Conservation (phyloP, 2,888 invertebrate genomes). For the Cephus nigrinus region DNA sequence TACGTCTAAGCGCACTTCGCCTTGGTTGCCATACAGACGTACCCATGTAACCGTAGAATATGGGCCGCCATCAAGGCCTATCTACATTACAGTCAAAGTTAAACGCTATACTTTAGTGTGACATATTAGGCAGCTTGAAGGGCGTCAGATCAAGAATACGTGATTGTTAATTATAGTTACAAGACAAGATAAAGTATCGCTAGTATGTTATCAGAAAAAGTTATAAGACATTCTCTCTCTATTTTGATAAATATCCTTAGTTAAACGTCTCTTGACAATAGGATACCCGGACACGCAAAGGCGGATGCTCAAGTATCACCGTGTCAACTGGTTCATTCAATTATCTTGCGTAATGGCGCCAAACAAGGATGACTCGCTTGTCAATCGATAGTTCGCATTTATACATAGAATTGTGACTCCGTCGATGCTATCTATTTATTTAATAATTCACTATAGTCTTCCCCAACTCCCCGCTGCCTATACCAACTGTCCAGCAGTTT, state of each 20-base stretch:
- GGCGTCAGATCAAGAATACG: neutral
- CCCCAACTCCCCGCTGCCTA: neutral
- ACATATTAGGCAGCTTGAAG: neutral
- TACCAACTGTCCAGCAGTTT: neutral
- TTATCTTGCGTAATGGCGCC: neutral
- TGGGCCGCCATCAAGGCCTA: conserved; percentile 38
- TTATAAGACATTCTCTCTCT: neutral
- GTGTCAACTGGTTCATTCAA: neutral
- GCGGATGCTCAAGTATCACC: neutral
- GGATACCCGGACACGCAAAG: neutral
- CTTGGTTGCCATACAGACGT: neutral
- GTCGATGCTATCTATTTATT: neutral
- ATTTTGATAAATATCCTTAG: neutral
- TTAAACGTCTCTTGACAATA: neutral
- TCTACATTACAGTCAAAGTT: conserved; percentile 17
- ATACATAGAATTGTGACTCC: neutral
- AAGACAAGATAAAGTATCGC: neutral
- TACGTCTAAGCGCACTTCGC: neutral
- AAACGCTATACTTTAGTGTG: neutral
- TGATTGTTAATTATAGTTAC: neutral
- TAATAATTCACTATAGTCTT: neutral
- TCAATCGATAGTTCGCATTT: neutral
- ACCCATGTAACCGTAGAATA: neutral
- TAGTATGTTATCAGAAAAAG: neutral
- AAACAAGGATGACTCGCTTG: neutral